Conservation (phyloP, 2,888 invertebrate genomes). For the Lasioglossum morio region DNA sequence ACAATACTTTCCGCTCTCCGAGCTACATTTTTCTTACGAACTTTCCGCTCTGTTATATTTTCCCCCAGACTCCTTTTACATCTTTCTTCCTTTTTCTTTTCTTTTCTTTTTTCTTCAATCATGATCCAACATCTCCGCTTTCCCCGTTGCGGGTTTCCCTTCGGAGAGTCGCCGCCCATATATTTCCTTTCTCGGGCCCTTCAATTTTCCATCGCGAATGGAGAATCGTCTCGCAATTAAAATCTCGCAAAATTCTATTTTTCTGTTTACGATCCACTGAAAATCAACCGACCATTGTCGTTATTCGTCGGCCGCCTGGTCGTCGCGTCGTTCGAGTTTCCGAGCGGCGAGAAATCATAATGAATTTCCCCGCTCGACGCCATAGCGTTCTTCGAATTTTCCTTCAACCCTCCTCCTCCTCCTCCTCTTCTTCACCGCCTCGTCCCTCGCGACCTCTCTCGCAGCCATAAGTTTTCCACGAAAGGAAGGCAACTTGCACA, state of each 20-base stretch:
- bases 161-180: neutral
- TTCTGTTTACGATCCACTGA: neutral
- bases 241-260: conserved; percentile 5
- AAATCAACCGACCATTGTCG: conserved; percentile 9
- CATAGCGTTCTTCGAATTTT: neutral
- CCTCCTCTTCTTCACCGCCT: neutral
- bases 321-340: neutral
- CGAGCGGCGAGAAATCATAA: neutral
- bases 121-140: conserved; percentile 12
- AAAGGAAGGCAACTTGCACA: conserved; percentile 17
- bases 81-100: neutral
- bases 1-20: conserved; percentile 24
- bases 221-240: neutral
- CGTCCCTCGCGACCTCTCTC: neutral
- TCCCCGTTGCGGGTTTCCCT: neutral
- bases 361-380: neutral
- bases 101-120: neutral
- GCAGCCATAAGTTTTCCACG: conserved; percentile 31
- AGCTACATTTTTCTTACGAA: conserved; percentile 24
- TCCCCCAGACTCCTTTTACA: conserved; percentile 6
- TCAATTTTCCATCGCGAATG: neutral
- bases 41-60: conserved; percentile 10
- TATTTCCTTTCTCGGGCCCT: neutral
- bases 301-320: neutral
- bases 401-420: neutral